Conservation (phyloP, 2,797 vertebrate genomes). For the Malurus leucopterus region DNA sequence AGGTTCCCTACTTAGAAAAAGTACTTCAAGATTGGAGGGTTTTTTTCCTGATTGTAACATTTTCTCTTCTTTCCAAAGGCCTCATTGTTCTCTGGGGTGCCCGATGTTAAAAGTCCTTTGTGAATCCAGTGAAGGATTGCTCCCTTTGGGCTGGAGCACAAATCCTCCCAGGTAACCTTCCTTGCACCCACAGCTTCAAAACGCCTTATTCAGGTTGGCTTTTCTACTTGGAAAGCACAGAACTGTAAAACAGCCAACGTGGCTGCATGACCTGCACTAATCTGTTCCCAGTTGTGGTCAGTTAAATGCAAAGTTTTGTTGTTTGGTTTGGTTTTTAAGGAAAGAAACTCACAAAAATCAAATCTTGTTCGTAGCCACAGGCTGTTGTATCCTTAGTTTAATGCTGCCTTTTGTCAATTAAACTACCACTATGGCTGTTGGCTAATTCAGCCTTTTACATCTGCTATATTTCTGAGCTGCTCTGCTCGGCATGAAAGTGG, state of each 20-base stretch:
- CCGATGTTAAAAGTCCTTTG: neutral
- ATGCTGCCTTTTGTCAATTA: neutral
- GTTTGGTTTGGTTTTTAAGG: neutral
- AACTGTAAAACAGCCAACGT: fast-evolving
- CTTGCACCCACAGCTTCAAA: fast-evolving
- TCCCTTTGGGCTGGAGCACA: neutral
- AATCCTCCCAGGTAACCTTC: neutral
- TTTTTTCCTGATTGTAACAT: neutral
- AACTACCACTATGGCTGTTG: neutral
- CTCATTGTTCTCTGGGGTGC: neutral
- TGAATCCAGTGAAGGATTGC: neutral
- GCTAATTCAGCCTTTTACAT: neutral
- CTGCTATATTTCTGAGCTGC: neutral
- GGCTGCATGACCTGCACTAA: neutral
- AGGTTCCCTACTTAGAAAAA: neutral
- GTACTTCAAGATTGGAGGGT: neutral
- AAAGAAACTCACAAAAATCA: neutral
- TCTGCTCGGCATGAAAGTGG: neutral
- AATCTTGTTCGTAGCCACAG: neutral
- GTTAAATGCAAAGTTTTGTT: neutral
- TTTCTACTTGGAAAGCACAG: neutral
- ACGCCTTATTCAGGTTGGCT: fast-evolving
- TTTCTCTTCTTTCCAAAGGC: neutral
- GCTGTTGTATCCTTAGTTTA: neutral
- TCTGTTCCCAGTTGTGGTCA: neutral